Conservation (phyloP, 2,888 invertebrate species). For the Standfussiana lucernea region DNA sequence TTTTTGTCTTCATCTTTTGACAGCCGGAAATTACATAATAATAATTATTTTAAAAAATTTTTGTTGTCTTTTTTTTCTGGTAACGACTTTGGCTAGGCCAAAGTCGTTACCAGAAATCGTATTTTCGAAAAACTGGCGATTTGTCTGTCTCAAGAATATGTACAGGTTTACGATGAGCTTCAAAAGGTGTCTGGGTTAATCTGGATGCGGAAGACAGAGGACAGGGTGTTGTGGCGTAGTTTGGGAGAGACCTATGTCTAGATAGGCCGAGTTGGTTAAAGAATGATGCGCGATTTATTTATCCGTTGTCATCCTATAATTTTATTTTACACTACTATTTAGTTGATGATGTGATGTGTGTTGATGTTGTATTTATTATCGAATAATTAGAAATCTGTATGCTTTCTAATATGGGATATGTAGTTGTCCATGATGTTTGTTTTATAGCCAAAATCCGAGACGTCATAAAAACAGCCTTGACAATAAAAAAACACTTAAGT, state of each 20-base stretch:
- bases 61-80: not conserved
- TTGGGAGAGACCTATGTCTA: not conserved
- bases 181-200: not conserved
- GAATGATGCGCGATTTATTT: not conserved
- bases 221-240: not conserved
- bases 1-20: not conserved
- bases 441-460: not conserved
- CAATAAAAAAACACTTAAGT: not conserved
- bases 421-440: too few relatives aligned
- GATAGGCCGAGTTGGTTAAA: not conserved
- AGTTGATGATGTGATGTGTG: too few relatives aligned
- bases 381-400: too few relatives aligned
- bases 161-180: not conserved
- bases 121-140: not conserved
- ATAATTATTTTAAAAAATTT: too few relatives aligned
- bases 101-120: too few relatives aligned
- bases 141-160: not conserved
- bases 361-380: too few relatives aligned
- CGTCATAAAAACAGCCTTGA: not conserved
- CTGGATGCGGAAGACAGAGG: not conserved
- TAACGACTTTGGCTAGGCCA: too few relatives aligned
- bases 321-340: not conserved
- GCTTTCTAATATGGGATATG: too few relatives aligned
- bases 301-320: not conserved
- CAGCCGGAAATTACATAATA: not conserved